phyloP scores from a whole-genome alignment of 2,888 invertebrate species.

The Acanthosepion esculentum region DNA sequence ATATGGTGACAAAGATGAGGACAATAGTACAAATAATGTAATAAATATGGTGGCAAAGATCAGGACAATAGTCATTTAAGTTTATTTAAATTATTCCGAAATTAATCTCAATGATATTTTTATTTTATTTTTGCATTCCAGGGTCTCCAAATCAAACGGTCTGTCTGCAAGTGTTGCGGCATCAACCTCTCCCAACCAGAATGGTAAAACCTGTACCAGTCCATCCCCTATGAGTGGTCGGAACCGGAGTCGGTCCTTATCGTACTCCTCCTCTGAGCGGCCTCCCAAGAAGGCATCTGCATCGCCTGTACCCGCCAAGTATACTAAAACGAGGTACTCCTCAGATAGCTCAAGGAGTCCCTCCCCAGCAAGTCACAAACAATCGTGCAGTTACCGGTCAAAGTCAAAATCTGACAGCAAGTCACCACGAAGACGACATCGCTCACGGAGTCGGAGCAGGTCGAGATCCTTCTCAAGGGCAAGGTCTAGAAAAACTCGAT shows the following conservation, averaged over 20 bases:
- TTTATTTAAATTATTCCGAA: no score
- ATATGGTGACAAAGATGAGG: no score
- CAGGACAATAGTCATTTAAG: no score
- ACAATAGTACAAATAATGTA: no score
- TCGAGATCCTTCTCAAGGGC: constrained; percentile 56
- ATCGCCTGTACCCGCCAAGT: neutral
- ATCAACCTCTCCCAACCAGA: constrained; percentile 48
- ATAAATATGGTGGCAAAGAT: no score
- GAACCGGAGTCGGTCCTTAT: constrained; percentile 34
- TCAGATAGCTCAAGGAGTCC: constrained; percentile 50
- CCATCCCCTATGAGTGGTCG: constrained; percentile 17
- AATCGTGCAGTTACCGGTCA: neutral
- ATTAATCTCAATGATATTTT: no score
- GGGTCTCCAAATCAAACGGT: constrained; percentile 24
- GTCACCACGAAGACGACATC: constrained; percentile 47
- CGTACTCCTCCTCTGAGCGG: neutral
- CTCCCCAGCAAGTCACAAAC: constrained; percentile 51
- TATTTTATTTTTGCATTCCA: neutral
- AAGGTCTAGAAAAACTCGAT: constrained; percentile 50
- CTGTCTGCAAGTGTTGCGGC: neutral
- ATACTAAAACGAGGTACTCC: constrained; percentile 44
- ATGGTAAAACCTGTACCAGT: constrained; percentile 48
- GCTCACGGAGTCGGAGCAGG: constrained; percentile 53
- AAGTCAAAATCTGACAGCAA: constrained; percentile 44
- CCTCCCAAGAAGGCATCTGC: neutral